Percentiles rank a stretch among this genome's conserved stretches.
Conservation (phyloP, 2,888 invertebrate species). For the Pecten maximus region DNA sequence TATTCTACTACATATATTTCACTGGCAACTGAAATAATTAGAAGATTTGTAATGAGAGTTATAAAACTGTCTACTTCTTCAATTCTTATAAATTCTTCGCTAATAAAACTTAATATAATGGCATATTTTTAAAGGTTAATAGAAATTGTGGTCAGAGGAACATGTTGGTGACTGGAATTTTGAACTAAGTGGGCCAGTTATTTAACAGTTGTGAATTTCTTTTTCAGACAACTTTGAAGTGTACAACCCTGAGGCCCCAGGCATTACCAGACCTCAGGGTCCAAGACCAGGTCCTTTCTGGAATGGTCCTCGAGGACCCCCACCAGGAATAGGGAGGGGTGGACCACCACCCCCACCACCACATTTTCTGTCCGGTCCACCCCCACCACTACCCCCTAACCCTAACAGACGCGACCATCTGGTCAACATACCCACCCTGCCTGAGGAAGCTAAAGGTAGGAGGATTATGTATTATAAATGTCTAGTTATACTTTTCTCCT, state of each 20-base stretch:
- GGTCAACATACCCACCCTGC: conserved; percentile 61
- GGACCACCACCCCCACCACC: conserved; percentile 57
- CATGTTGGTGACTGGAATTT: background rate
- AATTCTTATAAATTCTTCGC: no score
- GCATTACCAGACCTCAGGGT: conserved; percentile 83
- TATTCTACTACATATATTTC: no score
- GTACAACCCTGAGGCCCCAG: conserved; percentile 91
- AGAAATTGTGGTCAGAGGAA: conserved; percentile 6
- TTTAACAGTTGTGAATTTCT: background rate
- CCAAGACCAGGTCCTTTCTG: conserved; percentile 62
- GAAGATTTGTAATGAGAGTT: no score
- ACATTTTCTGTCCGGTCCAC: conserved; percentile 50
- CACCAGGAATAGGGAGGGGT: conserved; percentile 49
- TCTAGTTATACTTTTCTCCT: no score
- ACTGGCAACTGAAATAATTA: no score
- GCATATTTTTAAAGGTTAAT: background rate
- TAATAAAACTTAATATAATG: no score
- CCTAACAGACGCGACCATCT: conserved; percentile 58
- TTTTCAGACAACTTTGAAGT: conserved; percentile 63
- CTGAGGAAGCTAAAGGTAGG: conserved; percentile 54
- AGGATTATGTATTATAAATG: no score
- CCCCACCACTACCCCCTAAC: conserved; percentile 69
- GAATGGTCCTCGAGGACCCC: conserved; percentile 56
- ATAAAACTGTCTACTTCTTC: no score
- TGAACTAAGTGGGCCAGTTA: background rate